phyloP scores from a whole-genome alignment of 1,140 invertebrate species.

The Drosophila auraria region DNA sequence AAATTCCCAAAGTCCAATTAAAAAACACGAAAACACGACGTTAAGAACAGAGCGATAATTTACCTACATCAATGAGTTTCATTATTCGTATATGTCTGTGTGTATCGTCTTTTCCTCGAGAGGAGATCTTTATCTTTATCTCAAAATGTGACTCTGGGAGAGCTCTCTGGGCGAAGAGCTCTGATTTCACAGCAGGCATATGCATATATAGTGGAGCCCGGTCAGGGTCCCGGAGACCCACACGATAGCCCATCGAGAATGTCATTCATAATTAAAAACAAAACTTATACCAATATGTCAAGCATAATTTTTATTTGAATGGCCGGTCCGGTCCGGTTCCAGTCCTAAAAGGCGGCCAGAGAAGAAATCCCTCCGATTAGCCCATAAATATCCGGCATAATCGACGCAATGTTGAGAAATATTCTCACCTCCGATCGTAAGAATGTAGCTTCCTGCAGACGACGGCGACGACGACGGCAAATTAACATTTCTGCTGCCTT shows the following conservation, averaged over 20 bases:
- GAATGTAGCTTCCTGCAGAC: slow-evolving; percentile 65
- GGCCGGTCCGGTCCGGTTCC: slow-evolving; percentile 17
- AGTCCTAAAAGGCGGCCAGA: neutral
- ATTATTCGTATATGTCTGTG: slow-evolving; percentile 60
- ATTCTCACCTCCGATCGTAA: slow-evolving; percentile 77
- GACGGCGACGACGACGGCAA: slow-evolving; percentile 46
- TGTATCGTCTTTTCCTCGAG: slow-evolving; percentile 7
- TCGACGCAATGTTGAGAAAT: slow-evolving; percentile 77
- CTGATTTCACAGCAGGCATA: slow-evolving; percentile 76
- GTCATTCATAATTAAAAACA: slow-evolving; percentile 82
- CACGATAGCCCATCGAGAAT: slow-evolving; percentile 54
- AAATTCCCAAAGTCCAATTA: slow-evolving; percentile 83
- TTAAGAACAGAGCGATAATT: slow-evolving; percentile 84
- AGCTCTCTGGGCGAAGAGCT: slow-evolving; percentile 48
- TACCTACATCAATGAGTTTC: slow-evolving; percentile 84
- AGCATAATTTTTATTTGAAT: slow-evolving; percentile 83
- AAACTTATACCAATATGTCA: slow-evolving; percentile 84
- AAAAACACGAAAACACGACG: slow-evolving; percentile 84
- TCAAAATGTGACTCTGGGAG: slow-evolving; percentile 62
- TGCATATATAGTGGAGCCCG: slow-evolving; percentile 16
- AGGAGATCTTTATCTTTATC: slow-evolving; percentile 73
- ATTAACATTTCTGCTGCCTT: slow-evolving; percentile 81
- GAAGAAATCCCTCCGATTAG: slow-evolving; percentile 28
- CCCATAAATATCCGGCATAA: slow-evolving; percentile 76
- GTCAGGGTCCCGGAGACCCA: slow-evolving; percentile 39